phyloP scores from a whole-genome alignment of 2,888 invertebrate genomes.

The Campaea margaritaria region DNA sequence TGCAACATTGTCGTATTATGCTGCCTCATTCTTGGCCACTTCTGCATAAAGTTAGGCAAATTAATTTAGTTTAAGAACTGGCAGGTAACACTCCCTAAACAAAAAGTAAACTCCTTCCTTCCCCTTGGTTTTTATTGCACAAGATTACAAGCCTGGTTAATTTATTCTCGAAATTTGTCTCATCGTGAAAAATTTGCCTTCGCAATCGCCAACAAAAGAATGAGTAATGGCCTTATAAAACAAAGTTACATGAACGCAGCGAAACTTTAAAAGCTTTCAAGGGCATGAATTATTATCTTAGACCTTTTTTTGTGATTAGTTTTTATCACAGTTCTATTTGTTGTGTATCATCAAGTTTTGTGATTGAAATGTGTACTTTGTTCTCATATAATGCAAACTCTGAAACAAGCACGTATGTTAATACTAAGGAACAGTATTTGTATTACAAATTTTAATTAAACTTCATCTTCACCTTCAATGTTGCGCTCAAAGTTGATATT shows the following conservation, averaged over 20 bases:
- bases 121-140: conserved; percentile 63
- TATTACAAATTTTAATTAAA: too few relatives aligned
- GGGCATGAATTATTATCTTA: conserved; percentile 78
- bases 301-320: conserved; percentile 48
- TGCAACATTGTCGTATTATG: conserved; percentile 38
- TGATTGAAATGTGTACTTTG: not conserved
- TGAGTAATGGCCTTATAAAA: conserved; percentile 80
- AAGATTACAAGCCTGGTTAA: conserved; percentile 81
- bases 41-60: conserved; percentile 45
- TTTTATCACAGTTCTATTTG: conserved; percentile 4
- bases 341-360: not conserved
- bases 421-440: too few relatives aligned
- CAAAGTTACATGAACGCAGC: conserved; percentile 77
- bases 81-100: conserved; percentile 49
- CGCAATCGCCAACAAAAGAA: conserved; percentile 82
- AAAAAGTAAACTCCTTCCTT: conserved; percentile 52
- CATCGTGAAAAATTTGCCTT: conserved; percentile 80
- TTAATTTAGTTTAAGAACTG: conserved; percentile 47
- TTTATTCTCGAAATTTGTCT: conserved; percentile 84
- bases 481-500: not conserved
- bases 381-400: not conserved
- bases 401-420: too few relatives aligned
- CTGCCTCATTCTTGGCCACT: conserved; percentile 42
- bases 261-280: conserved; percentile 76
- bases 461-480: too few relatives aligned